These are phyloP conservation scores for Cygnus atratus DNA, from an alignment of 2,113 vertebrate species.

Conservation along the genomic window DNA sequence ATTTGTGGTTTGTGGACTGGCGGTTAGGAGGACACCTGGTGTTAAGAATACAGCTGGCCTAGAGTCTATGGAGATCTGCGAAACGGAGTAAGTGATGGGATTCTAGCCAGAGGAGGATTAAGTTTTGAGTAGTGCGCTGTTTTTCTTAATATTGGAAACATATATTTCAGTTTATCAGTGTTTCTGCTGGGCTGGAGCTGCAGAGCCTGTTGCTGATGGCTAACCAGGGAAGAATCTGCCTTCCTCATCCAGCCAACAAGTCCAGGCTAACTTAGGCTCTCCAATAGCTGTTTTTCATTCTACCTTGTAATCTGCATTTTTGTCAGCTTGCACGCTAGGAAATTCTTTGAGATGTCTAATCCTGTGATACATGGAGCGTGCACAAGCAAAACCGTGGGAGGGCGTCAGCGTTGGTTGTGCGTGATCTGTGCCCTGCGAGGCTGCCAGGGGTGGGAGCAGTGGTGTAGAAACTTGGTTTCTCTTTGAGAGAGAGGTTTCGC, in stretches of 20 bases:
- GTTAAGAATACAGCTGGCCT: not conserved
- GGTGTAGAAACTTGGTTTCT: not conserved
- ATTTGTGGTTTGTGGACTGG: not conserved
- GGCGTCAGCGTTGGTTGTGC: not conserved
- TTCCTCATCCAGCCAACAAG: not conserved
- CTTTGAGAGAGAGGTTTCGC: not conserved
- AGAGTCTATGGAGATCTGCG: not conserved
- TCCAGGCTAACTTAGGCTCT: not conserved
- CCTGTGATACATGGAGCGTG: no score
- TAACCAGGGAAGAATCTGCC: not conserved
- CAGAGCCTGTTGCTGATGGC: not conserved
- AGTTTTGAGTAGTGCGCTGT: rapidly evolving
- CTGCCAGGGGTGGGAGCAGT: not conserved
- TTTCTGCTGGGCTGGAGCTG: not conserved
- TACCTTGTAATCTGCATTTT: not conserved
- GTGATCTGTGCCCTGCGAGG: not conserved
- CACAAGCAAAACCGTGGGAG: not conserved
- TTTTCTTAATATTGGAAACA: conserved; percentile 11
- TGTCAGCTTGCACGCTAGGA: not conserved
- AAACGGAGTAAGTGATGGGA: not conserved
- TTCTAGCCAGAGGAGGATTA: not conserved
- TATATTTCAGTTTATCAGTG: not conserved
- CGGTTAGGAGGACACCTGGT: not conserved
- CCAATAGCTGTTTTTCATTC: rapidly evolving
- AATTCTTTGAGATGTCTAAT: not conserved